phyloP scores from a whole-genome alignment of 1,140 invertebrate genomes.

The Trichonephila inaurata region DNA sequence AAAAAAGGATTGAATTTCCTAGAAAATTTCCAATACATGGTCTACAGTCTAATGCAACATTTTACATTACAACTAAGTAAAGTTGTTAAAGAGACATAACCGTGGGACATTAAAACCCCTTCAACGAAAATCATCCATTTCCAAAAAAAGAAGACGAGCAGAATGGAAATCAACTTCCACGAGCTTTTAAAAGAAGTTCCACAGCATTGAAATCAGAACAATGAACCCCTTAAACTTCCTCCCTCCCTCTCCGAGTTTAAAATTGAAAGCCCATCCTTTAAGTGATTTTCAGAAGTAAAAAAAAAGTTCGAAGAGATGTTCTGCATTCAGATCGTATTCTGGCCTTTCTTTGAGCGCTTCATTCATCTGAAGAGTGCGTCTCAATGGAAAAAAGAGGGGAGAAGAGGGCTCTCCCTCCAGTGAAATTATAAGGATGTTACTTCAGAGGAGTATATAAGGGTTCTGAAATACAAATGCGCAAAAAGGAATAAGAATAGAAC shows the following conservation, averaged over 20 bases:
- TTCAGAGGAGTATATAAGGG: neutral
- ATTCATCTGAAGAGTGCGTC: neutral
- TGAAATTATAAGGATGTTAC: neutral
- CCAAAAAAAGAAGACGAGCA: too few relatives aligned
- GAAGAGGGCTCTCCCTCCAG: neutral
- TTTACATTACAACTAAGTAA: too few relatives aligned
- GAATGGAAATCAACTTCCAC: too few relatives aligned
- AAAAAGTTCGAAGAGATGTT: neutral
- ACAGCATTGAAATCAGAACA: neutral
- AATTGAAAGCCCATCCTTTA: neutral
- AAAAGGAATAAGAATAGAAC: neutral
- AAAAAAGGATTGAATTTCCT: too few relatives aligned
- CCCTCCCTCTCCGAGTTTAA: neutral
- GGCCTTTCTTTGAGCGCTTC: neutral
- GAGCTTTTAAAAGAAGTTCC: too few relatives aligned
- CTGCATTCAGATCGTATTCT: neutral
- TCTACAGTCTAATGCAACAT: too few relatives aligned
- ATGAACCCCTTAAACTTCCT: neutral
- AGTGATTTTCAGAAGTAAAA: neutral
- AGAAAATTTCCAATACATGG: too few relatives aligned
- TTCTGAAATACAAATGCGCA: neutral
- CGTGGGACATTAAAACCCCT: too few relatives aligned
- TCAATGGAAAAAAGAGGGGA: neutral
- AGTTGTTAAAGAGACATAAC: too few relatives aligned
- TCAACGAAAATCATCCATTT: too few relatives aligned